Conservation (phyloP, 2,113 vertebrate genomes). For the Cryptoleucopteryx plumbea region DNA sequence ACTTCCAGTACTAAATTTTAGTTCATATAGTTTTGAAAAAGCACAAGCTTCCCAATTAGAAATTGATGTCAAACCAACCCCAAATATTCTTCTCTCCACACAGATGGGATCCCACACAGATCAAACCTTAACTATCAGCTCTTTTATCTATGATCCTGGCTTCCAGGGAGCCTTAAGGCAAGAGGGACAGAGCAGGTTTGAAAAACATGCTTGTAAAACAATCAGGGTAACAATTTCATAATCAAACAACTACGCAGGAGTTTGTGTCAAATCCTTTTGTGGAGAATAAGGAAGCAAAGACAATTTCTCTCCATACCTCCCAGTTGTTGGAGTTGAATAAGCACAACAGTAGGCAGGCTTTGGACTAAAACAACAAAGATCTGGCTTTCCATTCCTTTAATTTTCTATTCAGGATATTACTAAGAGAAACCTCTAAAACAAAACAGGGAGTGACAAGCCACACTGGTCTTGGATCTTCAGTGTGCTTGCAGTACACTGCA, state of each 20-base stretch:
- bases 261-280: background rate
- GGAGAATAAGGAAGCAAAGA: background rate
- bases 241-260: background rate
- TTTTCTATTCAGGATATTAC: background rate
- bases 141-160: background rate
- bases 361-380: background rate
- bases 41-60: background rate
- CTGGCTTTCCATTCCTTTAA: background rate
- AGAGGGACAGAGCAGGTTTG: background rate
- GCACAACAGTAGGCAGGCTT: background rate
- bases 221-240: background rate
- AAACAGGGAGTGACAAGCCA: background rate
- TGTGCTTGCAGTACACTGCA: background rate
- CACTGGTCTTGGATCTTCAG: background rate
- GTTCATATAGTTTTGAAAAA: background rate
- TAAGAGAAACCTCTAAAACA: background rate
- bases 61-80: background rate
- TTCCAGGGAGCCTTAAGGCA: background rate
- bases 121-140: background rate
- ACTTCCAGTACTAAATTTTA: background rate
- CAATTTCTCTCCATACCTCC: background rate
- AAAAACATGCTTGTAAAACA: background rate
- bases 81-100: background rate
- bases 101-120: background rate
- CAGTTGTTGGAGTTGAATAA: background rate